A percentile compares a stretch with the other conserved stretches of the same genome.
These are phyloP conservation scores for Menidia menidia DNA, from an alignment of 2,797 vertebrate species.

Conservation along the genomic window DNA sequence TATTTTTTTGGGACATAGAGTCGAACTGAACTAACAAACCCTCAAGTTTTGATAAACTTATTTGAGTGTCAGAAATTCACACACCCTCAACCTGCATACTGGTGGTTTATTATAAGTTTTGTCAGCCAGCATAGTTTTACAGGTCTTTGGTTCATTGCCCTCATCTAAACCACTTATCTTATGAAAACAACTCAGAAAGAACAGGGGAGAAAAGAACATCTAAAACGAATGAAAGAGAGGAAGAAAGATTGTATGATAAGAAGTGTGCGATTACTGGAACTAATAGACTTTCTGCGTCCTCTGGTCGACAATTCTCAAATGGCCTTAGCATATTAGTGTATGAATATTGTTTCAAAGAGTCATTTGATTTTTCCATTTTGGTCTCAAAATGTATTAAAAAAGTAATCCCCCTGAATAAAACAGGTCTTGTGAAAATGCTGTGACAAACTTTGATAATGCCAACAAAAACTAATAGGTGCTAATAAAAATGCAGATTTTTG, in stretches of 20 bases:
- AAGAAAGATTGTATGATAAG: constrained; percentile 10
- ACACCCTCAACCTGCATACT: constrained; percentile 10
- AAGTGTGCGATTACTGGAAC: constrained; percentile 8
- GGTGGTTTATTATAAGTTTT: constrained; percentile 24
- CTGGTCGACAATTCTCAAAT: constrained; percentile 7
- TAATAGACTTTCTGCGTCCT: not conserved
- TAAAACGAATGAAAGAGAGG: constrained; percentile 3
- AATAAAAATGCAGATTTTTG: no score
- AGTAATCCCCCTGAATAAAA: not conserved
- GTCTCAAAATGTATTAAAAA: constrained; percentile 1
- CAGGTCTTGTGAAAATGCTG: constrained; percentile 3
- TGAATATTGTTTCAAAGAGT: not conserved
- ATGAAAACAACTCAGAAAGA: constrained; percentile 17
- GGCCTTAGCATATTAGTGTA: constrained; percentile 2
- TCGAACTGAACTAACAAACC: constrained; percentile 12
- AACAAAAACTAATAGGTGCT: no score
- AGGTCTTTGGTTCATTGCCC: constrained; percentile 15
- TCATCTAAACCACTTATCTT: constrained; percentile 32
- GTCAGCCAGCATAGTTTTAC: constrained; percentile 24
- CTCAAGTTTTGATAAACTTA: constrained; percentile 33
- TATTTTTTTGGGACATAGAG: constrained; percentile 17
- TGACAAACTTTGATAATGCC: not conserved
- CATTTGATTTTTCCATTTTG: not conserved
- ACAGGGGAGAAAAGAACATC: not conserved
- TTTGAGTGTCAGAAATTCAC: constrained; percentile 13